Percentiles rank a stretch among this genome's conserved stretches.
Conservation (phyloP, 1,140 invertebrate species). For the Colletes latitarsis region DNA sequence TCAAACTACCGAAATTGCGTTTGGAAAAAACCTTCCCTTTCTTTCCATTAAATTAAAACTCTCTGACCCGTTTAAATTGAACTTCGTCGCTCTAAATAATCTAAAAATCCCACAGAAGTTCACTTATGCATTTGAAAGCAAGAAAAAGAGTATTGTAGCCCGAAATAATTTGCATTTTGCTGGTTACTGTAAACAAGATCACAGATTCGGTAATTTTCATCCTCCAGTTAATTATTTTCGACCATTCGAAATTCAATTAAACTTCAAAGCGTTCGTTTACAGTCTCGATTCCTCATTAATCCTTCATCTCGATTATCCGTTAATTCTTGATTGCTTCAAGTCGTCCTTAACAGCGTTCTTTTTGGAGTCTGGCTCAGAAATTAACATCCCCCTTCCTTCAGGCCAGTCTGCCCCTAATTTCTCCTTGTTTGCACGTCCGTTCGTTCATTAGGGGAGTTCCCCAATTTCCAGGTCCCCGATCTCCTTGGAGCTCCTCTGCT, state of each 20-base stretch:
- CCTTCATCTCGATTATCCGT: neutral
- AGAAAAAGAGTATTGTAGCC: too few species aligned
- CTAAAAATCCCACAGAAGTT: too few species aligned
- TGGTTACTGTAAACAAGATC: neutral
- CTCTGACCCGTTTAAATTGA: too few species aligned
- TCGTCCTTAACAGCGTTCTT: too few species aligned
- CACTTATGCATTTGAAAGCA: too few species aligned
- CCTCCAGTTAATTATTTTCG: neutral
- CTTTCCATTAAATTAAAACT: too few species aligned
- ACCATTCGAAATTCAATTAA: slow-evolving; percentile 32
- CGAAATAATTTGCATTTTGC: neutral
- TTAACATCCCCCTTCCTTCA: neutral
- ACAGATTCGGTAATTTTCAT: neutral
- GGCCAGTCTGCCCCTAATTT: neutral
- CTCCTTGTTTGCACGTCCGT: slow-evolving; percentile 19
- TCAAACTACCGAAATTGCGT: too few species aligned
- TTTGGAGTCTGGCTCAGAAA: neutral
- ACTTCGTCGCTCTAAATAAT: too few species aligned
- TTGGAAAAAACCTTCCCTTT: too few species aligned
- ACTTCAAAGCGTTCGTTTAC: slow-evolving; percentile 14
- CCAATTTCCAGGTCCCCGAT: slow-evolving; percentile 5
- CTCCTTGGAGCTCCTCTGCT: neutral
- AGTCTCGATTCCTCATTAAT: slow-evolving; percentile 5
- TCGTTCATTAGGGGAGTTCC: slow-evolving; percentile 11
- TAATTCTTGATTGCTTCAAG: slow-evolving; percentile 19